phyloP scores from a whole-genome alignment of 2,888 invertebrate genomes.

The Heliconius sara region DNA sequence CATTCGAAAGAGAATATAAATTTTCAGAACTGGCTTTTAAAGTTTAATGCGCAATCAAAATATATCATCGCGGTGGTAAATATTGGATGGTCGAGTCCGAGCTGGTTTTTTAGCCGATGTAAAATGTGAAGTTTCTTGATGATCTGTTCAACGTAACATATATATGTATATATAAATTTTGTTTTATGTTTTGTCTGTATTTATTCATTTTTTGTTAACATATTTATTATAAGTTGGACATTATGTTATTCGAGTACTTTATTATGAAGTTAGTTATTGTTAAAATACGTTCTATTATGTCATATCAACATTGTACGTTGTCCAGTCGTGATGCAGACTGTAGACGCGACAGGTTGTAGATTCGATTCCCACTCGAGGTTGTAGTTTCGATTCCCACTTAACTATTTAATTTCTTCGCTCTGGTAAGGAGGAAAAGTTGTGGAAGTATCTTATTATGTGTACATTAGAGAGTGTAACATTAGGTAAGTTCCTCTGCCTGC shows the following conservation, averaged over 20 bases:
- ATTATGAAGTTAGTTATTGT: background rate
- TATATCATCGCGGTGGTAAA: slow-evolving; percentile 26
- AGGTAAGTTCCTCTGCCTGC: too few relatives aligned
- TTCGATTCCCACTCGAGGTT: too few relatives aligned
- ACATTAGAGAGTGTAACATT: too few relatives aligned
- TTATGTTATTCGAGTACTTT: background rate
- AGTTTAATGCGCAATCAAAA: slow-evolving; percentile 31
- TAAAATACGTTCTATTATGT: background rate
- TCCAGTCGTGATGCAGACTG: too few relatives aligned
- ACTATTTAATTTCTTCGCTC: too few relatives aligned
- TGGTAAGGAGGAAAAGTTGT: too few relatives aligned
- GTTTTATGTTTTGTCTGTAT: background rate
- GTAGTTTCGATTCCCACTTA: too few relatives aligned
- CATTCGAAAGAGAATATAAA: slow-evolving; percentile 28
- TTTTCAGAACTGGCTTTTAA: slow-evolving; percentile 34
- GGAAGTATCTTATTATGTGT: too few relatives aligned
- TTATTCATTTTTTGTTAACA: background rate
- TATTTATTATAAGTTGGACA: slow-evolving; percentile 1
- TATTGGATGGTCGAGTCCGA: slow-evolving; percentile 10
- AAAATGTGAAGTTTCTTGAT: background rate
- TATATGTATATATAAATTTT: background rate
- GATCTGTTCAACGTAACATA: background rate
- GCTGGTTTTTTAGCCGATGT: slow-evolving; percentile 14
- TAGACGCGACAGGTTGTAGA: too few relatives aligned
- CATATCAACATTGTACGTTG: background rate